Percentiles rank a stretch among this genome's conserved stretches.
Evolutionary conservation across 2,797 vertebrate species (phyloP).

Genomic region (Anabacerthia variegaticeps): DNA sequence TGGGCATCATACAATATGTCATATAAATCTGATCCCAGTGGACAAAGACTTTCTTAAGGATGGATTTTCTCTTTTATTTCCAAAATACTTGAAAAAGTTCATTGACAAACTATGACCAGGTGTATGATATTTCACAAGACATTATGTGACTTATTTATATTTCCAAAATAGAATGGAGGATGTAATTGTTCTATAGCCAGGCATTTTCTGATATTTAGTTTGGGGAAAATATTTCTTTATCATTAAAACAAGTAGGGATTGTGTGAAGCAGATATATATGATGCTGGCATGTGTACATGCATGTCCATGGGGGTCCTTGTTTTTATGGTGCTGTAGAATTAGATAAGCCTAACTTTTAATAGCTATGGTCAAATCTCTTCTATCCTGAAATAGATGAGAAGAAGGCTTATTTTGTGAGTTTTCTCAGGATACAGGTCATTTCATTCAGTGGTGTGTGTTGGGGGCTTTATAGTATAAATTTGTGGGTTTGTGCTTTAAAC

Average conservation of each 20-base stretch:
- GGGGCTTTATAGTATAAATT: background rate
- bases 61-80: background rate
- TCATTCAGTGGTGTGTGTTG: background rate
- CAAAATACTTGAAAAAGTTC: background rate
- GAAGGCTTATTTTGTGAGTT: background rate
- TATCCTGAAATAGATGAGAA: background rate
- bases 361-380: background rate
- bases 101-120: background rate
- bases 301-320: background rate
- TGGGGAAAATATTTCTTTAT: background rate
- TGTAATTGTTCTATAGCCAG: background rate
- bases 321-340: background rate
- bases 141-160: background rate
- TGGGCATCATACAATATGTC: background rate
- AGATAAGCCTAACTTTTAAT: background rate
- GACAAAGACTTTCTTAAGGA: background rate
- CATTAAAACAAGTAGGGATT: background rate
- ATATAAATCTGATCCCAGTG: background rate
- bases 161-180: background rate
- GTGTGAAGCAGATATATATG: background rate
- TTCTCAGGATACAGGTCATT: background rate
- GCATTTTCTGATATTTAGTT: background rate
- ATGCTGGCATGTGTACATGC: background rate
- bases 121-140: background rate
- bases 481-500: background rate